These are phyloP conservation scores for Orchestia grillus DNA, from an alignment of 1,140 invertebrate genomes.

Conservation along the genomic window DNA sequence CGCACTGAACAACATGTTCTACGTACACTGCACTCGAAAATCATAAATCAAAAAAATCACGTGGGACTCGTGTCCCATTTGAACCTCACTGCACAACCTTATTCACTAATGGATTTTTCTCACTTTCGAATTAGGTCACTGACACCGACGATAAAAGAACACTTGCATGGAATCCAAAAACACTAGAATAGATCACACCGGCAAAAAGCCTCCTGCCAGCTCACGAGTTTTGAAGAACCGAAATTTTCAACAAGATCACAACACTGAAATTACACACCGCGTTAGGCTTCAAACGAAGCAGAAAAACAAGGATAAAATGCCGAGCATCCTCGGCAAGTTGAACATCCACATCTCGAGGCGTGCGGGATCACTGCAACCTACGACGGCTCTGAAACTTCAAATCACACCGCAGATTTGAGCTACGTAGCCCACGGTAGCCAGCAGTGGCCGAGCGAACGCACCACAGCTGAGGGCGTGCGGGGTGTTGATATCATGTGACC, in stretches of 20 bases:
- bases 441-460: neutral
- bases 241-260: neutral
- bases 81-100: neutral
- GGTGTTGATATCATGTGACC: constrained; percentile 7
- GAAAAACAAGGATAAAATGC: too few species aligned
- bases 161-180: neutral
- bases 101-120: neutral
- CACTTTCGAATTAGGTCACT: neutral
- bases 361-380: too few species aligned
- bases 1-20: neutral
- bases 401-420: neutral
- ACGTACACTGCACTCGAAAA: neutral
- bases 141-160: neutral
- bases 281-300: too few species aligned
- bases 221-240: too few species aligned
- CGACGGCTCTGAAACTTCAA: too few species aligned
- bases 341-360: too few species aligned
- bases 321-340: too few species aligned
- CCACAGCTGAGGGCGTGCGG: neutral
- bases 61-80: neutral
- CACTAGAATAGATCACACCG: neutral
- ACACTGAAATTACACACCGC: too few species aligned
- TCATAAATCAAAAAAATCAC: too few species aligned
- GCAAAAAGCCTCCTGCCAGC: neutral
- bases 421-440: neutral